A percentile compares a stretch with the other conserved stretches of the same genome.
Evolutionary conservation across 2,113 vertebrate species (phyloP).

Genomic region (Pteronura brasiliensis): DNA sequence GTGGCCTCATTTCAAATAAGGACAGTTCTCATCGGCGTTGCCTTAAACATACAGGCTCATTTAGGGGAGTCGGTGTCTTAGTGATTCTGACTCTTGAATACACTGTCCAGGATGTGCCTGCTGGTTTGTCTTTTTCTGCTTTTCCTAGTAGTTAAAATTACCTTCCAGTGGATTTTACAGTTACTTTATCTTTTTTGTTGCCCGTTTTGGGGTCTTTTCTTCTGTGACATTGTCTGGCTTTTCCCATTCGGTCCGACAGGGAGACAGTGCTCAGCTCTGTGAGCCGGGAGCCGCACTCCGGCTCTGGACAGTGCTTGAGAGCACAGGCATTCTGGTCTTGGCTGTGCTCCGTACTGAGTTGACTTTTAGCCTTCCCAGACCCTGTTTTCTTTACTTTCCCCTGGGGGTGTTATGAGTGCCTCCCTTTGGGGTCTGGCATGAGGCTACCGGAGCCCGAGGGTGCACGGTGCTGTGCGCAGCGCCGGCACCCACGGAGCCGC

Average conservation of each 20-base stretch:
- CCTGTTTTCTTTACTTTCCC: background rate
- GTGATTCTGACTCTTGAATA: background rate
- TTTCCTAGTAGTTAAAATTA: background rate
- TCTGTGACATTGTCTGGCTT: background rate
- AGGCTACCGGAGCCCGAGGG: background rate
- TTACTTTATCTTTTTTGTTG: background rate
- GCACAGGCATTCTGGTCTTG: no score
- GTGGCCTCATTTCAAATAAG: background rate
- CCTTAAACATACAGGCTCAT: background rate
- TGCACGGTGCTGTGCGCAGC: background rate
- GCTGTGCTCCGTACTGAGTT: no score
- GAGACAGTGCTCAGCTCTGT: background rate
- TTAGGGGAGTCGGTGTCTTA: background rate
- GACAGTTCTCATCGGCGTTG: background rate
- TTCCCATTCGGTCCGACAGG: background rate
- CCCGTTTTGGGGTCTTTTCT: background rate
- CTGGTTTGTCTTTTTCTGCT: background rate
- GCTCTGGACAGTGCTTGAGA: no score
- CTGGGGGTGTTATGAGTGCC: background rate
- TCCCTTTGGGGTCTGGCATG: background rate
- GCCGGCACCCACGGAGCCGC: accelerated
- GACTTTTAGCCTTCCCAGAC: background rate
- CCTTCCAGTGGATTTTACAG: background rate
- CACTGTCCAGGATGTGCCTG: background rate
- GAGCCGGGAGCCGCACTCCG: background rate